Base-by-base conservation (phyloP, 2,888 invertebrate species). In the Toxonevra muliebris region DNA sequence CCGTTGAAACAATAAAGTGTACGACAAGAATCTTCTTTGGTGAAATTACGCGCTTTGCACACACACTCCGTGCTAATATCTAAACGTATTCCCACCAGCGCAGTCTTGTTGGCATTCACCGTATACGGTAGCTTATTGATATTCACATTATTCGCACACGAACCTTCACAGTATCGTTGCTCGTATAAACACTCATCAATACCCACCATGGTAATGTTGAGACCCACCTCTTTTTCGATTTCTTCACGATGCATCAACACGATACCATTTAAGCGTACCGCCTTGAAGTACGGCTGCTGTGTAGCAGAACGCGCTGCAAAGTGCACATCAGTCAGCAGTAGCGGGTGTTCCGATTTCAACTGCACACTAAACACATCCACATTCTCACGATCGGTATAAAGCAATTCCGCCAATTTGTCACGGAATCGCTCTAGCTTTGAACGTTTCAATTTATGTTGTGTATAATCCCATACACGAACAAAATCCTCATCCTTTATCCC, bases 291-390 rank as follows among this genome's bases (percentile, higher is more conserved):
- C 9, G 97, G 95, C 11, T 81, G 81, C 68, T 80, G 79, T 1
- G 75, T 77, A 20, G 97, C 95, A 1, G 96, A 95, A 81, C 96
- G 95, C 2, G 96, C 97, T 0, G 97, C 91, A 84, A 96, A 98
- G 77, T 97, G 88, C 10, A 98, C 91, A 79, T 98, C 97, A 0
- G 96, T 96, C 50, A 94, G 87, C 50, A 94, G 87, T 9, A 93
- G 93, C 2, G 95, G 94, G 81, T 92, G 91, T 75, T 93, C 92
- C 74, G 92, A 89, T 73, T 93, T 89, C 45, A 94, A 85, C 84
- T 97, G 96, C 7, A 98, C 95, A 83, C 97, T 98, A 83, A 99
- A 98, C 50, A 99, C 92, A 79, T 98, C 97, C 20, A 99, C 95
- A 81, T 96, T 95, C 73, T 94, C 93, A 54, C 92, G 88, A 76